Conservation (phyloP, 2,888 invertebrate genomes). For the Fragum sueziense region DNA sequence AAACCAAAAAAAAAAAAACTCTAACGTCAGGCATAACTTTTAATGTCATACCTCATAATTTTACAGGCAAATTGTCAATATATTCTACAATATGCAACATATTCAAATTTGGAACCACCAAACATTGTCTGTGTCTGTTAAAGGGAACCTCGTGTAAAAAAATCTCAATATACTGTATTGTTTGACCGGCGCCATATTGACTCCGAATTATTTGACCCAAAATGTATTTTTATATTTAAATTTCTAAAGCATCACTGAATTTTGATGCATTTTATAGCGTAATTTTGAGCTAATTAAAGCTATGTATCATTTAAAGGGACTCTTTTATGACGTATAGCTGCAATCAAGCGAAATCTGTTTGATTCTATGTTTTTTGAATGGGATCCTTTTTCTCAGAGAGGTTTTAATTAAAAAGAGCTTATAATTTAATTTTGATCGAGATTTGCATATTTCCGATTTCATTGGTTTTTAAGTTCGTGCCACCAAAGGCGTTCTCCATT, state of each 20-base stretch:
- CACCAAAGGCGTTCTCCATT: constrained; percentile 43
- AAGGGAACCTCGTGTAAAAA: too few species aligned
- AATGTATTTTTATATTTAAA: too few species aligned
- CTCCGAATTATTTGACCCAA: neutral
- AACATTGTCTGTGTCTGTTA: too few species aligned
- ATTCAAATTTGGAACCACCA: too few species aligned
- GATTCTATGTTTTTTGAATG: constrained; percentile 9
- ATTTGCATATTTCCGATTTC: constrained; percentile 53
- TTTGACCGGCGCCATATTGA: neutral
- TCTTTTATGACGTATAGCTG: neutral
- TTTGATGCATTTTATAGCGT: constrained; percentile 7
- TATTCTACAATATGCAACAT: too few species aligned
- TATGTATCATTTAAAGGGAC: neutral
- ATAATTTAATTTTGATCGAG: constrained; percentile 28
- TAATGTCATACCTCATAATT: too few species aligned
- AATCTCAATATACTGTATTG: too few species aligned
- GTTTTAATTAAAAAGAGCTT: constrained; percentile 23
- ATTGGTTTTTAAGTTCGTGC: constrained; percentile 49
- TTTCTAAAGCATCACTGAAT: neutral
- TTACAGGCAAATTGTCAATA: too few species aligned
- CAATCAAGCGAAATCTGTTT: neutral
- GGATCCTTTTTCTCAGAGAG: neutral
- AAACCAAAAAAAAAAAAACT: too few species aligned
- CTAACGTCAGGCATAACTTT: too few species aligned
- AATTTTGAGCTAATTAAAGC: constrained; percentile 16